Evolutionary conservation across 2,797 vertebrate genomes (phyloP), one percentile per base, ranked within the genome.

Genomic region (Notoglanidium macrostoma): DNA sequence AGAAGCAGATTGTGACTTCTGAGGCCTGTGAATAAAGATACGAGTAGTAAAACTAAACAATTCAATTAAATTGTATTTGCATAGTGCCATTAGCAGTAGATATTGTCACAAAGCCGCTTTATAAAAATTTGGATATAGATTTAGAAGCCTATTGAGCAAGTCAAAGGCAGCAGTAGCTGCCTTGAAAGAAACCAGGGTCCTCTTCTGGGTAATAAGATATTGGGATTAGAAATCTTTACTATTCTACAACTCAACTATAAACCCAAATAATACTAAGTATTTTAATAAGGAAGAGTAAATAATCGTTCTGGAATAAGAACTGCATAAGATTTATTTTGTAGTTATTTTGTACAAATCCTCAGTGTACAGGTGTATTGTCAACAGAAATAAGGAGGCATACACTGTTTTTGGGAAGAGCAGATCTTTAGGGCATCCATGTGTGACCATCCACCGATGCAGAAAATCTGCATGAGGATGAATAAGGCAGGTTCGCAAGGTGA

Each of bases 31-130:
- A 87, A 83, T 83, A 74, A 21, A 83, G 54, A 80, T 57, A 68
- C 5, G 40, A 82, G 74, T 51, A 77, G 49, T 70, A 86, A 77
- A 79, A 85, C 26, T 15, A 86, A 80, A 70, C 63, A 68, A 49
- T 26, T 81, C 23, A 32, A 40, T 61, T 44, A 10, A 44, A 23
- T 61, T 26, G 14, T 29, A 23, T 32, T 35, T 67, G 44, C 21
- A 67, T 8, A 51, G 61, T 3, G 0, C 59, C 29, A 3, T 46
- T 49, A 10, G 44, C 5, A 61, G 12, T 15, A 26, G 57, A 61
- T n/a, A 23, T 40, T 21, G 78, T 26, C 35, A 80, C 12, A 67
- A 63, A 67, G 26, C 15, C 65, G 61, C 61, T 26, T 59, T 59
- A 57, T 23, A 35, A 57, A 78, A 78, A 55, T 35, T 17, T 65